phyloP scores from a whole-genome alignment of 2,113 vertebrate genomes.

The Silurus asotus region DNA sequence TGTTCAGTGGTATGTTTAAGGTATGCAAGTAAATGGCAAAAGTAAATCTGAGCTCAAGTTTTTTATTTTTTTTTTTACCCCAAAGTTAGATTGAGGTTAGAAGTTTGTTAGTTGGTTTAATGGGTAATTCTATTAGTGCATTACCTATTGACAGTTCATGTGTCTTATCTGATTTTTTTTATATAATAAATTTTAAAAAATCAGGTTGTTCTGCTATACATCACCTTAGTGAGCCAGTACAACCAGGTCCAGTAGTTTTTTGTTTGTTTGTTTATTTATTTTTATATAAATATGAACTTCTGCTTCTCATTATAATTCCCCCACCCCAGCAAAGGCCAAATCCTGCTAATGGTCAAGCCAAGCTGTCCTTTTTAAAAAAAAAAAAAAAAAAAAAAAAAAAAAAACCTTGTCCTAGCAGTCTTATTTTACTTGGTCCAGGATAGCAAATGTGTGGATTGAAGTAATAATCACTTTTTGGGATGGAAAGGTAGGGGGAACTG shows the following conservation, averaged over 20 bases:
- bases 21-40: neutral
- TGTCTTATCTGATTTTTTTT: neutral
- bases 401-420: slow-evolving; percentile 18
- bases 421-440: slow-evolving; percentile 51
- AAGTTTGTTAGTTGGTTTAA: neutral
- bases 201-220: slow-evolving; percentile 1
- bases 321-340: slow-evolving; percentile 42
- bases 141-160: neutral
- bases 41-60: neutral
- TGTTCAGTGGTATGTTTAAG: neutral
- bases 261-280: too few species aligned
- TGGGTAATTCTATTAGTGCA: neutral
- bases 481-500: slow-evolving; percentile 32
- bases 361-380: slow-evolving; percentile 23
- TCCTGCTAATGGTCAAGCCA: slow-evolving; percentile 51
- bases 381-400: slow-evolving; percentile 31
- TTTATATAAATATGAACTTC: neutral
- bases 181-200: slow-evolving; percentile 18
- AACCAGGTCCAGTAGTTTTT: neutral
- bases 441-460: slow-evolving; percentile 55
- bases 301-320: slow-evolving; percentile 37
- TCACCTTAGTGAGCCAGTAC: slow-evolving; percentile 19
- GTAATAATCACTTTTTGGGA: slow-evolving; percentile 57
- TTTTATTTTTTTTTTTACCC: neutral
- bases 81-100: too few species aligned